Conservation (phyloP, 2,888 invertebrate species). For the Melipona bicolor region DNA sequence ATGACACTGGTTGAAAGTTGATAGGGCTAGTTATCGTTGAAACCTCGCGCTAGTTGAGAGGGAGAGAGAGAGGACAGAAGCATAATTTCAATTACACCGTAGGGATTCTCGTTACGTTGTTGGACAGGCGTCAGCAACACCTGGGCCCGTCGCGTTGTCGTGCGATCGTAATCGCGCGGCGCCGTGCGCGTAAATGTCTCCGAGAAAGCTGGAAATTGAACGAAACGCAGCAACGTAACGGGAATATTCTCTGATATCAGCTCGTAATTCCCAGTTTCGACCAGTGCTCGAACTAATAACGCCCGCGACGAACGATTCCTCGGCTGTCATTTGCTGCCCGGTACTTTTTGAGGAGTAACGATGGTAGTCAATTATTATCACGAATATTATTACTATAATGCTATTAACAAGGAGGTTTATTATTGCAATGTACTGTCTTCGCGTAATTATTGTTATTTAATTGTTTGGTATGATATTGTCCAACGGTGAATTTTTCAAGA, state of each 20-base stretch:
- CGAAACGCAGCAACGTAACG: conserved; percentile 56
- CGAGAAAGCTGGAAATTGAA: conserved; percentile 50
- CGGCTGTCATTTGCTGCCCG: neutral
- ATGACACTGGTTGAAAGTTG: too few relatives aligned
- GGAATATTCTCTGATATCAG: conserved; percentile 10
- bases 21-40: neutral
- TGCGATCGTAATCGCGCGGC: conserved; percentile 33
- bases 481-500: neutral
- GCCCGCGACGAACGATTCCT: neutral
- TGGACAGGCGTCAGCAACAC: conserved; percentile 50
- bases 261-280: conserved; percentile 48
- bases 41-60: neutral
- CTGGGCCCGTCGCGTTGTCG: conserved; percentile 21
- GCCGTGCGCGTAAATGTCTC: conserved; percentile 48
- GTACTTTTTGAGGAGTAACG: neutral
- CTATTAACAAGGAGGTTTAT: neutral
- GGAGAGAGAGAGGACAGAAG: neutral
- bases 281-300: conserved; percentile 42
- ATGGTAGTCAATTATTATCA: neutral
- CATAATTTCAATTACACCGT: conserved; percentile 44
- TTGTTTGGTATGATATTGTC: too few relatives aligned
- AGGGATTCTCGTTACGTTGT: conserved; percentile 37
- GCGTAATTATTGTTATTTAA: too few relatives aligned
- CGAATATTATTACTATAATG: too few relatives aligned
- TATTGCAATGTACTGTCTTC: neutral